Evolutionary conservation across 2,797 vertebrate species (phyloP).

Genomic region (Sebastes glaucus): DNA sequence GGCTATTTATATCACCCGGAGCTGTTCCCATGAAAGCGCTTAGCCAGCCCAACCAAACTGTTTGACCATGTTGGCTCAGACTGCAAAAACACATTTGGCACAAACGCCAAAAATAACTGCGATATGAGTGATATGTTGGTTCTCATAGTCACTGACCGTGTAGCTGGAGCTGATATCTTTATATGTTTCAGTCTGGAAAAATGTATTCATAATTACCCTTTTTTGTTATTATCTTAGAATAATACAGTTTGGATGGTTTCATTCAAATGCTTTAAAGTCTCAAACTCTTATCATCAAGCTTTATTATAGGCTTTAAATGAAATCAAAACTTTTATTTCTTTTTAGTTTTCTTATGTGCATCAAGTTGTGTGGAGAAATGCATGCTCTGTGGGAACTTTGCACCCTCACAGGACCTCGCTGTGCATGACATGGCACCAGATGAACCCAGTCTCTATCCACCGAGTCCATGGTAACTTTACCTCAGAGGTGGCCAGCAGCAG

Average conservation of each 20-base stretch:
- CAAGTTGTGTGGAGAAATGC: not conserved
- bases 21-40: slow-evolving; percentile 74
- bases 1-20: slow-evolving; percentile 72
- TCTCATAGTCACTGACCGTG: slow-evolving; percentile 17
- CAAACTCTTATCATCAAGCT: not conserved
- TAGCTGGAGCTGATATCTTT: not conserved
- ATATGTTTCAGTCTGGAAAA: slow-evolving; percentile 1
- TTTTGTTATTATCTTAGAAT: not conserved
- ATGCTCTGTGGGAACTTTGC: slow-evolving; percentile 51
- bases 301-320: slow-evolving; percentile 14
- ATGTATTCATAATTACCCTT: not conserved
- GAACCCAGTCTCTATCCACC: not conserved
- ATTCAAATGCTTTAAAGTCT: not conserved
- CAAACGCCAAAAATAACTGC: slow-evolving; percentile 72
- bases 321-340: slow-evolving; percentile 9
- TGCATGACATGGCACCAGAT: slow-evolving; percentile 16
- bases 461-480: slow-evolving; percentile 81
- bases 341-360: slow-evolving; percentile 9
- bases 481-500: slow-evolving; percentile 89
- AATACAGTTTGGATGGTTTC: not conserved
- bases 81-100: slow-evolving; percentile 68
- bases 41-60: slow-evolving; percentile 54
- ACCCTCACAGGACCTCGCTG: slow-evolving; percentile 28
- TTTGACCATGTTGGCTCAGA: slow-evolving; percentile 62
- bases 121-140: slow-evolving; percentile 30